Evolutionary conservation across 53 echinoderm and acorn worm genomes (phyloP).

Genomic region (Holothuria scabra): DNA sequence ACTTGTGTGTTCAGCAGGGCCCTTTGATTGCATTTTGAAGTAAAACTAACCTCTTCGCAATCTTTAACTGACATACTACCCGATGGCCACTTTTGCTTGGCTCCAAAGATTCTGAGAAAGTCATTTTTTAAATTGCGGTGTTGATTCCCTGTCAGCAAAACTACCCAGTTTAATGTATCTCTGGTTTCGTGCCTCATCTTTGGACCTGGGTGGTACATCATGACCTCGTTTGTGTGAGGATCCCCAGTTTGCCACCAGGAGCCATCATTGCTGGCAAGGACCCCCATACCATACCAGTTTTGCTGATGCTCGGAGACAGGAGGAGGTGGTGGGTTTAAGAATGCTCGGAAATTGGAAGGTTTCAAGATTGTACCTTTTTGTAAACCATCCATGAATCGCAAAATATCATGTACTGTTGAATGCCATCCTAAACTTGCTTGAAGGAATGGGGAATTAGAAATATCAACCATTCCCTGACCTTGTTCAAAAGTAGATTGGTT

Average conservation of each 20-base stretch:
- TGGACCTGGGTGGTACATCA: conserved; percentile 71
- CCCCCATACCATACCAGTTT: conserved; percentile 92
- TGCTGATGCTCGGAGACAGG: conserved; percentile 82
- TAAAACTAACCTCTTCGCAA: conserved; percentile 54
- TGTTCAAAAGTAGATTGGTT: background rate
- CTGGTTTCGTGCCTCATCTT: conserved; percentile 10
- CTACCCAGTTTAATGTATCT: conserved; percentile 65
- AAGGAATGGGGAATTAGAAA: conserved; percentile 57
- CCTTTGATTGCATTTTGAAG: conserved; percentile 28
- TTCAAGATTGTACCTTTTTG: conserved; percentile 55
- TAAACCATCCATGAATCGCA: conserved; percentile 80
- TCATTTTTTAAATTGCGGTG: conserved; percentile 70
- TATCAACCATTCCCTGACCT: background rate
- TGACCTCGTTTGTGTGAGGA: conserved; percentile 86
- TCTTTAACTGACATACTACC: conserved; percentile 65
- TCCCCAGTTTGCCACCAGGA: conserved; percentile 97
- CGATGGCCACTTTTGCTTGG: conserved; percentile 69
- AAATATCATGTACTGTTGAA: conserved; percentile 86
- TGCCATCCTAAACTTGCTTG: conserved; percentile 89
- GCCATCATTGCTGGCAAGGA: conserved; percentile 66
- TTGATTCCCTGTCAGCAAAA: conserved; percentile 89
- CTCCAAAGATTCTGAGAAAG: conserved; percentile 57
- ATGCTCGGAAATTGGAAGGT: conserved; percentile 24
- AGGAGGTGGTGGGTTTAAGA: conserved; percentile 67
- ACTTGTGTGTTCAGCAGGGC: conserved; percentile 68